Conservation (phyloP, 2,113 vertebrate species). For the Lepus europaeus region DNA sequence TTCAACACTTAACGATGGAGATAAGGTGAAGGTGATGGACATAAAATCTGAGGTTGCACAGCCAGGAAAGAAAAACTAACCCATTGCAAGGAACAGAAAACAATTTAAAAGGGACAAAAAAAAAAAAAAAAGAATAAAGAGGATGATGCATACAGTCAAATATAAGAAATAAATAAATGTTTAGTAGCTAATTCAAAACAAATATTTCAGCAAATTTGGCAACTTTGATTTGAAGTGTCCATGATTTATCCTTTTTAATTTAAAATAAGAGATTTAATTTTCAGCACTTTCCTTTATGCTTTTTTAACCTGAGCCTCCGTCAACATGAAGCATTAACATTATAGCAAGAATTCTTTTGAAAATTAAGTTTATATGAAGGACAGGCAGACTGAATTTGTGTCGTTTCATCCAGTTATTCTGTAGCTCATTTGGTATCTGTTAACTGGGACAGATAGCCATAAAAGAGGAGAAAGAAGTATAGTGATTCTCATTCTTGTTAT, state of each 20-base stretch:
- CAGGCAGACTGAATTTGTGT: conserved; percentile 36
- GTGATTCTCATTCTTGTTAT: not conserved
- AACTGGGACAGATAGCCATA: not conserved
- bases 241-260: not conserved
- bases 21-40: too few species aligned
- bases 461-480: not conserved
- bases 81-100: not conserved
- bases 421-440: not conserved
- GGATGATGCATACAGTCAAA: not conserved
- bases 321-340: not conserved
- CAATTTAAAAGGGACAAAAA: not conserved
- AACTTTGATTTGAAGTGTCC: not conserved
- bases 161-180: not conserved
- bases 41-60: not conserved
- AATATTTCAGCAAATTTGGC: not conserved
- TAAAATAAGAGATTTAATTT: not conserved
- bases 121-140: not conserved
- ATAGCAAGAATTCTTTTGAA: not conserved
- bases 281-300: not conserved
- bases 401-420: not conserved
- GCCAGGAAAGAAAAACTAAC: not conserved
- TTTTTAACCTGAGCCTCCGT: not conserved
- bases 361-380: conserved; percentile 6
- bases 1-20: not conserved
- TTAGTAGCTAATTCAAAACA: not conserved